Conservation (phyloP, 2,888 invertebrate species). For the Plutella xylostella region DNA sequence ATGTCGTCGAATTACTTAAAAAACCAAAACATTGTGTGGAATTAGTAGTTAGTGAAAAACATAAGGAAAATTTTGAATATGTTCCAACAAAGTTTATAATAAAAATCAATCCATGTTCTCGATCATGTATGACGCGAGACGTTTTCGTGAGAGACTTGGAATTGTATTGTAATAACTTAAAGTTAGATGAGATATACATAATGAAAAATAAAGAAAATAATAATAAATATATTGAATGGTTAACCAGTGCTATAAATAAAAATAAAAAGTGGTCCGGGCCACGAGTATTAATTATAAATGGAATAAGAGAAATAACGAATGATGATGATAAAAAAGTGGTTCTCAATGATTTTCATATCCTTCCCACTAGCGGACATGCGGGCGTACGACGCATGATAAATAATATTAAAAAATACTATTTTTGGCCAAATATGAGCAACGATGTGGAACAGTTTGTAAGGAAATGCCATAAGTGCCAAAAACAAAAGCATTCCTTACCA, state of each 20-base stretch:
- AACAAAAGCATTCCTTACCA: neutral
- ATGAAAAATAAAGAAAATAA: neutral
- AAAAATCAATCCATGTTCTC: neutral
- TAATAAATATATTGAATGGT: neutral
- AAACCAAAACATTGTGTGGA: neutral
- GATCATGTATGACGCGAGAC: neutral
- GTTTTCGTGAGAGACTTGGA: too few relatives aligned
- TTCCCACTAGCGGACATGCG: conserved; percentile 4
- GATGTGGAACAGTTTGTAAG: neutral
- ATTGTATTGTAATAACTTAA: neutral
- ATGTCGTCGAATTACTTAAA: neutral
- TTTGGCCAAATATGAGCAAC: neutral
- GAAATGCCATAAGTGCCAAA: conserved; percentile 1
- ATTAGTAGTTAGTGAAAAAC: neutral
- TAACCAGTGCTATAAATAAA: neutral
- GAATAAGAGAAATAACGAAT: neutral
- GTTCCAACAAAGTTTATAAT: neutral
- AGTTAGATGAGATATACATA: neutral
- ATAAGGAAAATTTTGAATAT: neutral
- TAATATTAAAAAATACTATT: neutral
- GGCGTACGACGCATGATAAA: conserved; percentile 1
- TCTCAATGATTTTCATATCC: too few relatives aligned
- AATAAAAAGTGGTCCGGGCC: neutral
- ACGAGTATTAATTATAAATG: neutral
- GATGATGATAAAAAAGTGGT: too few relatives aligned